Evolutionary conservation across 2,888 invertebrate genomes (phyloP).

Genomic region (Caenorhabditis drosophilae): DNA sequence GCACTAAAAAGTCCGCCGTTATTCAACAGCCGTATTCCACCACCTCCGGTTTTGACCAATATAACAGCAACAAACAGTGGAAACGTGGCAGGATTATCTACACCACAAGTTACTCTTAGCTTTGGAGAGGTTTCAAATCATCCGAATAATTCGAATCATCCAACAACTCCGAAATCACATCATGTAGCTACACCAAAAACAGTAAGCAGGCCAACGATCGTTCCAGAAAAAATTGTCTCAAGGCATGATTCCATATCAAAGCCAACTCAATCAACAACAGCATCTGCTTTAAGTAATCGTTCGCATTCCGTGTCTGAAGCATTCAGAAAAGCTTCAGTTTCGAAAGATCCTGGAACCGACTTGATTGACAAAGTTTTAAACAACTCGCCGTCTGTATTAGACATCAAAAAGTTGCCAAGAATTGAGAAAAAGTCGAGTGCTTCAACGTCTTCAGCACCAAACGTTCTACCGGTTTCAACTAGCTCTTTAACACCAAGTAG

Average conservation of each 20-base stretch:
- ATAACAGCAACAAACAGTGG: slow-evolving; percentile 8
- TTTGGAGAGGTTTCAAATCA: too few species aligned
- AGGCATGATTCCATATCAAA: slow-evolving; percentile 34
- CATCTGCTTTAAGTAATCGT: slow-evolving; percentile 13
- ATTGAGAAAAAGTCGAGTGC: slow-evolving; percentile 28
- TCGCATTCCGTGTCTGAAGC: slow-evolving; percentile 7
- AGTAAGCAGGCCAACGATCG: too few species aligned
- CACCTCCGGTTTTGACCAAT: slow-evolving; percentile 11
- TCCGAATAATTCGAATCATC: background rate
- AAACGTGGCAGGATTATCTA: too few species aligned
- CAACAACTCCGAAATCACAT: slow-evolving; percentile 17
- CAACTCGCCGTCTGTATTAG: slow-evolving; percentile 2
- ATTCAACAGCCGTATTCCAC: slow-evolving; percentile 21
- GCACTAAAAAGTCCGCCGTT: slow-evolving; percentile 10
- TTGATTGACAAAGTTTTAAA: slow-evolving; percentile 8
- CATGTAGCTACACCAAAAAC: background rate
- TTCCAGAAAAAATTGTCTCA: slow-evolving; percentile 13
- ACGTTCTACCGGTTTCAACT: background rate
- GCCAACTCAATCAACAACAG: slow-evolving; percentile 4
- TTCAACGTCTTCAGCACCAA: background rate
- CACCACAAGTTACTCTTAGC: too few species aligned
- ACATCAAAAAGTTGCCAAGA: slow-evolving; percentile 23
- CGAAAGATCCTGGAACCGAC: slow-evolving; percentile 17
- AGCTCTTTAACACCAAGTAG: background rate
- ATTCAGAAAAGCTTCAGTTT: slow-evolving; percentile 6